phyloP scores from a whole-genome alignment of 2,888 invertebrate genomes.

The Erebia epiphron region DNA sequence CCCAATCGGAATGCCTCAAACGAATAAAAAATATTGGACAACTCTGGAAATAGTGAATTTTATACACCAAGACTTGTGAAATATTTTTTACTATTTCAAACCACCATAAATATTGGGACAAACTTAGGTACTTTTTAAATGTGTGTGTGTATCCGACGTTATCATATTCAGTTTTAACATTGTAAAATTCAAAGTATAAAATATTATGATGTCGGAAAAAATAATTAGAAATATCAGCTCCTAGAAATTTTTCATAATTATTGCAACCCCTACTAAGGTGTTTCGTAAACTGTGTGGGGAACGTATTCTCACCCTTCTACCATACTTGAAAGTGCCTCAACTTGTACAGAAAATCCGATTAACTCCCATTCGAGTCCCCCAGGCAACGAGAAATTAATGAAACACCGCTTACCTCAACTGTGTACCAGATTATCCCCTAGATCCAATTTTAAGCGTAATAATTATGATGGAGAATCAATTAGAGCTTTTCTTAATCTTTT shows the following conservation, averaged over 20 bases:
- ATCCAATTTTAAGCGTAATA: conserved; percentile 44
- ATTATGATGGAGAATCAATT: conserved; percentile 49
- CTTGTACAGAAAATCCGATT: conserved; percentile 51
- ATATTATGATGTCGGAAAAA: background rate
- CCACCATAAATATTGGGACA: too few species aligned
- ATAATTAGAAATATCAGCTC: background rate
- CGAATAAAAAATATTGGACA: too few species aligned
- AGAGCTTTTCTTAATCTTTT: conserved; percentile 32
- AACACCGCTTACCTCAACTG: conserved; percentile 51
- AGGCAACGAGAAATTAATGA: conserved; percentile 53
- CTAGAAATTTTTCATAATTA: background rate
- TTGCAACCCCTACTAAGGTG: conserved; percentile 19
- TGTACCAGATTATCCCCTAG: conserved; percentile 43
- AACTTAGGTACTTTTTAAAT: too few species aligned
- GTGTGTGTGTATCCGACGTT: too few species aligned
- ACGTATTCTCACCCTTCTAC: conserved; percentile 37
- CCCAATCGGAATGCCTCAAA: too few species aligned
- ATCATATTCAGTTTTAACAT: too few species aligned
- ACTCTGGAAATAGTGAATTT: too few species aligned
- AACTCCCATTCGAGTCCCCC: conserved; percentile 51
- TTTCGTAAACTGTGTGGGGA: conserved; percentile 28
- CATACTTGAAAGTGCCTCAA: conserved; percentile 44
- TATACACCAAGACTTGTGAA: too few species aligned
- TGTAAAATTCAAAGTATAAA: too few species aligned
- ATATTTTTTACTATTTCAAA: too few species aligned